Evolutionary conservation across 2,797 vertebrate species (phyloP), one percentile per base, ranked within the genome.

Genomic region (Hyperoplus immaculatus): DNA sequence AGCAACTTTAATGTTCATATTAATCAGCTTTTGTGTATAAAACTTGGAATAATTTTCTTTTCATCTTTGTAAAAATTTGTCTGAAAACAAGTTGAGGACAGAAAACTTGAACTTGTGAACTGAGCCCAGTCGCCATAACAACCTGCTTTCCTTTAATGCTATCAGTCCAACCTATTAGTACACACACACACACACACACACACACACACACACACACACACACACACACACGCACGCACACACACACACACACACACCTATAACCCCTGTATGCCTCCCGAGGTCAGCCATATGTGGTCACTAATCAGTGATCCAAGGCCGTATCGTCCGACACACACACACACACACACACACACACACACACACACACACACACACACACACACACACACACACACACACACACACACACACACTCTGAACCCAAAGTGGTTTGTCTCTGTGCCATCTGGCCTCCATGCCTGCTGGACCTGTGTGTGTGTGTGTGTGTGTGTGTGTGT

Each of bases 371-470:
- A 29, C 29, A 29, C 29, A 29, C 29, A 29, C 29, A 29, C 29
- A 29, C 29, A 29, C 29, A 29, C 29, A 29, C 29, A 29, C 29
- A 3, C 3, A 29, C 29, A 29, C 29, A 29, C 29, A 29, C 29
- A 3, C 29, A 29, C 29, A 29, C 29, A 29, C 29, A 29, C 29
- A 77, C 78, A 77, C 63, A 49, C 57, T 75, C 74, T 76, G 71
- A 77, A 67, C 56, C 93, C 58, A 57, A n/a, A 86, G 70, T 83
- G 89, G 50, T 88, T 29, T 89, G 91, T 72, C 93, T 93, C 93
- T 57, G 86, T 90, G 90, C 92, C 97, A 97, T 97, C 96, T 98
- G 97, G 96, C 96, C 94, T 87, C 89, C 96, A 97, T 96, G 95
- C 94, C 95, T 85, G 72, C 3, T 29, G 29, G 29, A 29, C 29